Conservation (phyloP, 2,888 invertebrate species). For the Labia minor region DNA sequence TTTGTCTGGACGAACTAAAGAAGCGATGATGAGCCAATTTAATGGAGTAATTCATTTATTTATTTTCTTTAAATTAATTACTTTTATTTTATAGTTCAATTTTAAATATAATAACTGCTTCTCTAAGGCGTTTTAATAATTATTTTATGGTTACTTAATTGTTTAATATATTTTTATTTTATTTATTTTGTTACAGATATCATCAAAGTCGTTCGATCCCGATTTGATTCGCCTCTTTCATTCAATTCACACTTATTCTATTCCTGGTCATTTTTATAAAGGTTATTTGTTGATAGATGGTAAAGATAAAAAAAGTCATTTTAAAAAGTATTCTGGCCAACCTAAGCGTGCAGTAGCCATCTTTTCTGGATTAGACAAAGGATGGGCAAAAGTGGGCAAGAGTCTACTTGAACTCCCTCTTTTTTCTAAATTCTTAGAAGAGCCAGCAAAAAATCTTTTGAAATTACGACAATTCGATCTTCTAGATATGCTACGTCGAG, state of each 20-base stretch:
- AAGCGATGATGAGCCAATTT: slow-evolving; percentile 55
- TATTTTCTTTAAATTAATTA: too few relatives aligned
- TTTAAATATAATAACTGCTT: slow-evolving; percentile 43
- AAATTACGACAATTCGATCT: neutral
- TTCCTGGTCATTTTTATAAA: slow-evolving; percentile 39
- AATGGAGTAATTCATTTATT: slow-evolving; percentile 44
- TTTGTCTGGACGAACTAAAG: slow-evolving; percentile 69
- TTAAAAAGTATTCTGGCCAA: neutral
- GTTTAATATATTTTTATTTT: slow-evolving; percentile 34
- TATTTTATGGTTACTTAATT: too few relatives aligned
- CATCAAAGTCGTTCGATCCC: slow-evolving; percentile 24
- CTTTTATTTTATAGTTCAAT: too few relatives aligned
- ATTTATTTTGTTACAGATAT: neutral
- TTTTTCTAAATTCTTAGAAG: slow-evolving; percentile 51
- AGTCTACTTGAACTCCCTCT: slow-evolving; percentile 53
- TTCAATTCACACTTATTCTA: slow-evolving; percentile 30
- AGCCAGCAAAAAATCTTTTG: slow-evolving; percentile 25
- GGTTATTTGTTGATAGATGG: slow-evolving; percentile 38
- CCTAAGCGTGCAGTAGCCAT: slow-evolving; percentile 47
- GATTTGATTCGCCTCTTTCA: slow-evolving; percentile 30
- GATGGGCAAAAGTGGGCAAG: slow-evolving; percentile 58
- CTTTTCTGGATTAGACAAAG: slow-evolving; percentile 64
- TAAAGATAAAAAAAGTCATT: slow-evolving; percentile 17
- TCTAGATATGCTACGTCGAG: neutral
- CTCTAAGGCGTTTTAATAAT: too few relatives aligned